phyloP scores from a whole-genome alignment of 2,888 invertebrate genomes.

The Amblyjoppa proteus region DNA sequence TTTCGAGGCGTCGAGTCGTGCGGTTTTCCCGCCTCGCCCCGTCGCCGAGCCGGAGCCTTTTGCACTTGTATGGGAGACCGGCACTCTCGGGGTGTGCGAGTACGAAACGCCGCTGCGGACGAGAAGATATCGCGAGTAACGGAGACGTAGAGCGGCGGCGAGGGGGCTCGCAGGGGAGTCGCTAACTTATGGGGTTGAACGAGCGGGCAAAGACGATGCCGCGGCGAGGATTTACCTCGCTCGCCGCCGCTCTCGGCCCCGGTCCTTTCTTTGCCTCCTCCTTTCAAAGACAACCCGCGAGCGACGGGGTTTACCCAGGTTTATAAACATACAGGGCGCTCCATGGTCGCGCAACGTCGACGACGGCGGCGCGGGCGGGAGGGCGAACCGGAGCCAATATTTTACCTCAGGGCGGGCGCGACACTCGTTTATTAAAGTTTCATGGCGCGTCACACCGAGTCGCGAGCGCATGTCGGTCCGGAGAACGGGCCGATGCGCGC shows the following conservation, averaged over 20 bases:
- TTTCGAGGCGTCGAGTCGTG: slow-evolving; percentile 33
- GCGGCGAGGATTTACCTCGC: slow-evolving; percentile 66
- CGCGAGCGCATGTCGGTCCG: not conserved
- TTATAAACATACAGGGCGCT: slow-evolving; percentile 74
- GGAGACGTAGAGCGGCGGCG: slow-evolving; percentile 55
- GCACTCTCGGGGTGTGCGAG: slow-evolving; percentile 25
- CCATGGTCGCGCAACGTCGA: slow-evolving; percentile 64
- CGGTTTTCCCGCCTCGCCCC: slow-evolving; percentile 4
- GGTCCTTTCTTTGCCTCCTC: slow-evolving; percentile 27
- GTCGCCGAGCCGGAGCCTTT: not conserved
- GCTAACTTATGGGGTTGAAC: slow-evolving; percentile 62
- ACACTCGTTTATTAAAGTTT: slow-evolving; percentile 80
- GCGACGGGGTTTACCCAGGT: slow-evolving; percentile 64
- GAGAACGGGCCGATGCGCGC: slow-evolving; percentile 14
- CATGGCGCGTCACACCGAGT: slow-evolving; percentile 69
- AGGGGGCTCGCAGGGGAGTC: slow-evolving; percentile 38
- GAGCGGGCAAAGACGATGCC: slow-evolving; percentile 59
- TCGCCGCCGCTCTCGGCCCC: slow-evolving; percentile 1
- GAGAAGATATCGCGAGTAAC: slow-evolving; percentile 56
- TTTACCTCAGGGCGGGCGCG: slow-evolving; percentile 76
- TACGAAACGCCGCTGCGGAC: slow-evolving; percentile 17
- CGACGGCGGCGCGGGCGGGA: slow-evolving; percentile 26
- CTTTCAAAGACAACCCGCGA: slow-evolving; percentile 34
- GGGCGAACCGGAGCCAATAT: slow-evolving; percentile 73
- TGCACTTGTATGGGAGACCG: slow-evolving; percentile 43